phyloP scores from a whole-genome alignment of 1,140 invertebrate species.

The Periplaneta americana region DNA sequence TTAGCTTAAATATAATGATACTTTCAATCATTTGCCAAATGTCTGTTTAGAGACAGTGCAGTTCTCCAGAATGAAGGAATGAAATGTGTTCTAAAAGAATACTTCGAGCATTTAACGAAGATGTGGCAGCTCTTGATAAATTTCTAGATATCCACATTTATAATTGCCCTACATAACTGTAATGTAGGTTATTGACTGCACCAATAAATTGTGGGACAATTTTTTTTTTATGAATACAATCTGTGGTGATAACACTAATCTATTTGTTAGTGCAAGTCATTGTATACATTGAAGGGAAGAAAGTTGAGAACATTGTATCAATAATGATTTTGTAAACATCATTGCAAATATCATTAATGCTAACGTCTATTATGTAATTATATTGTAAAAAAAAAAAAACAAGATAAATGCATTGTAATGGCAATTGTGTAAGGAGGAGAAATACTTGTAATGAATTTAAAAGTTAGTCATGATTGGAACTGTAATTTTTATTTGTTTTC shows the following conservation, averaged over 20 bases:
- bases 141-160: not conserved
- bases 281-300: not conserved
- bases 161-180: not conserved
- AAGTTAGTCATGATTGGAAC: not conserved
- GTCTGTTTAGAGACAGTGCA: not conserved
- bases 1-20: no score
- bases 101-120: not conserved
- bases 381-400: not conserved
- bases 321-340: slow-evolving; percentile 2
- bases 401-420: not conserved
- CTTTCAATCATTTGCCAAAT: not conserved
- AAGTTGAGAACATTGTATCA: not conserved
- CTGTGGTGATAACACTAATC: slow-evolving; percentile 8
- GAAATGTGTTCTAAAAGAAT: not conserved
- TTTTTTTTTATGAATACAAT: not conserved
- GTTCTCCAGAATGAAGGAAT: not conserved
- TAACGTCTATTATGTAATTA: not conserved
- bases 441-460: no score
- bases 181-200: not conserved
- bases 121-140: not conserved
- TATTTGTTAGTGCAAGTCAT: not conserved
- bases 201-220: not conserved
- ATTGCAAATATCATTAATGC: not conserved
- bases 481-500: not conserved
- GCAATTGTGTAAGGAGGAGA: not conserved